Evolutionary conservation across 2,888 invertebrate genomes (phyloP).

Genomic region (Cephus spinipes): DNA sequence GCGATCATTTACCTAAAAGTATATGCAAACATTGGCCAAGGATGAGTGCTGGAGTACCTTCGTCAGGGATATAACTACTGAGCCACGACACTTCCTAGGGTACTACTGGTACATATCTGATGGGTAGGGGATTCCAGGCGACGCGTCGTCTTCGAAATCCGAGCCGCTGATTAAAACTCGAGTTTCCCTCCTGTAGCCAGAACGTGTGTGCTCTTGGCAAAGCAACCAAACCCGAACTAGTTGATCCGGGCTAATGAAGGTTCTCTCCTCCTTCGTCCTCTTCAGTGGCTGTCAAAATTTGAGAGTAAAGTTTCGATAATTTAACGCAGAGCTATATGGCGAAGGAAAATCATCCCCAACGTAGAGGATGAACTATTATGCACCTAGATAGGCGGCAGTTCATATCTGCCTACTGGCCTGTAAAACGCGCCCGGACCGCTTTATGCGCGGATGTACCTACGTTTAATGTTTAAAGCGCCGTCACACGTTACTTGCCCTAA

Average conservation of each 20-base stretch:
- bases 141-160: background rate
- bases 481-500: background rate
- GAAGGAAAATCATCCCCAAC: background rate
- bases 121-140: background rate
- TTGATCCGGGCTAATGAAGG: background rate
- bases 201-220: background rate
- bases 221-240: background rate
- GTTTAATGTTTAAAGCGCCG: background rate
- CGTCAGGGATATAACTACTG: background rate
- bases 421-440: background rate
- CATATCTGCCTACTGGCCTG: background rate
- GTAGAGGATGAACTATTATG: background rate
- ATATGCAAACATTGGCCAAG: conserved; percentile 32
- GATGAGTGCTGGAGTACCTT: background rate
- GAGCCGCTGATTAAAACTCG: background rate
- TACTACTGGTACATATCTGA: background rate
- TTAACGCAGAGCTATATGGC: background rate
- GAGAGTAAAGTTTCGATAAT: background rate
- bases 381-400: background rate
- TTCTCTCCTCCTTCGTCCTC: background rate
- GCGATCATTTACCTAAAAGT: conserved; percentile 32
- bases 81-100: background rate
- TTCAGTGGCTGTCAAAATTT: background rate
- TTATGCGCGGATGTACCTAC: background rate
- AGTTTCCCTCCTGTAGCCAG: background rate